Percentiles rank a stretch among this genome's conserved stretches.
These are phyloP conservation scores for Scolopax mira DNA, from an alignment of 2,113 vertebrate species.

Conservation along the genomic window DNA sequence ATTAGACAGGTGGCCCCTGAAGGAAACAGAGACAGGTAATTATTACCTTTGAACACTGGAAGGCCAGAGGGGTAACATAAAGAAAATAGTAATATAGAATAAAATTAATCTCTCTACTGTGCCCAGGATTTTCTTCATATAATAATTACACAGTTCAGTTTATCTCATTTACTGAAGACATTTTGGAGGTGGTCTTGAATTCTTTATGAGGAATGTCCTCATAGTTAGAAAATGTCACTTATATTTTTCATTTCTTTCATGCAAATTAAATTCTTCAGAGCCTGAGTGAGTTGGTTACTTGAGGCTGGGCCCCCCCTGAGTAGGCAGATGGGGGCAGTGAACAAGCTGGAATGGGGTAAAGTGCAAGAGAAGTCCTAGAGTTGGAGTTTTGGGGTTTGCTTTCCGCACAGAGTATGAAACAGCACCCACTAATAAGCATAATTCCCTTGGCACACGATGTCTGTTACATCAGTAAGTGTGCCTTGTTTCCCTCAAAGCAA, in stretches of 20 bases:
- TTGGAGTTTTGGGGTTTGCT: not conserved
- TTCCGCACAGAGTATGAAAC: not conserved
- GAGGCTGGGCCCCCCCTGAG: not conserved
- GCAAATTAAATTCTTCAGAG: not conserved
- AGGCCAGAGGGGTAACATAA: not conserved
- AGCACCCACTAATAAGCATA: not conserved
- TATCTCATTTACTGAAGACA: not conserved
- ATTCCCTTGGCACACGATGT: not conserved
- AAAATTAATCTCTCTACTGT: not conserved
- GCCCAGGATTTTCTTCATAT: not conserved
- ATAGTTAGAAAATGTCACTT: not conserved
- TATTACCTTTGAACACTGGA: not conserved
- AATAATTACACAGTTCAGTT: not conserved
- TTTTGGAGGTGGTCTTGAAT: not conserved
- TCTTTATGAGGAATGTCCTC: not conserved
- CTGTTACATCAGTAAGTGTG: not conserved
- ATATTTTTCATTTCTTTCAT: not conserved
- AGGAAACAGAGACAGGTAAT: not conserved
- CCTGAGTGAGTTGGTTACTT: not conserved
- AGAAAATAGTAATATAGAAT: accelerated
- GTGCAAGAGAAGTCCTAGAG: not conserved
- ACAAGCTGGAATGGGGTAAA: not conserved
- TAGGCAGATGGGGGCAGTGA: not conserved
- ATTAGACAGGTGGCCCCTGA: not conserved
- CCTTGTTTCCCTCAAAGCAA: not conserved